Evolutionary conservation across 2,113 vertebrate genomes (phyloP), one percentile per base, ranked within the genome.

Genomic region (Rhynchomys soricoides): DNA sequence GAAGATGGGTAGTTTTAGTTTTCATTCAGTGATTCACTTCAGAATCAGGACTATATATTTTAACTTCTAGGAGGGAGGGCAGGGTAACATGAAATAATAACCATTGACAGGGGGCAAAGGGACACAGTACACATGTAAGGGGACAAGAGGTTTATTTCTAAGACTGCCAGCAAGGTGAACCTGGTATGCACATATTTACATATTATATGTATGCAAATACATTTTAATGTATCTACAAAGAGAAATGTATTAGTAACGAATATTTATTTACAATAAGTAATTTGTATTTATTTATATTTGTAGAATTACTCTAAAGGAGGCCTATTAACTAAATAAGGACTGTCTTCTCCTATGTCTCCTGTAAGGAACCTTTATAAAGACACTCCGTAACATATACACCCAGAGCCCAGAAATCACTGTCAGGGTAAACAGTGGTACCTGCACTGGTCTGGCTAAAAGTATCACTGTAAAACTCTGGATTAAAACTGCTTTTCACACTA

Each of bases 11-110:
- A 6, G 4, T 43, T 92, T 73, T 17, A 91, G 73, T 75, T 86
- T 89, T 93, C 57, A 83, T 79, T 89, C 12, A 86, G 40, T 50
- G 64, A 68, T n/a, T 89, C 10, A 64, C 34, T 94, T 86, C 52
- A 31, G 10, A n/a, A 24, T 59, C 17, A 45, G 78, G 26, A 85
- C 10, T 13, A 31, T 55, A 77, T n/a, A 37, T 45, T 81, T 91
- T 93, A 68, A 66, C 13, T 95, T 92, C n/a, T 40, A 50, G 78
- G 40, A 90, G 19, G 89, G 45, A 78, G 12, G 34, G 4, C n/a
- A 90, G 31, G 68, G 71, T n/a, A 11, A 3, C 19, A 43, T 66
- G n/a, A 74, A 78, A 40, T 62, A 82, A 50, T 19, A 22, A 11
- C 24, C 22, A 34, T 3, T 37, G 45, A 62, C n/a, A 48, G 79